Evolutionary conservation across 1,140 invertebrate genomes (phyloP), one percentile per base, ranked within the genome.

Genomic region (Batillaria attramentaria): DNA sequence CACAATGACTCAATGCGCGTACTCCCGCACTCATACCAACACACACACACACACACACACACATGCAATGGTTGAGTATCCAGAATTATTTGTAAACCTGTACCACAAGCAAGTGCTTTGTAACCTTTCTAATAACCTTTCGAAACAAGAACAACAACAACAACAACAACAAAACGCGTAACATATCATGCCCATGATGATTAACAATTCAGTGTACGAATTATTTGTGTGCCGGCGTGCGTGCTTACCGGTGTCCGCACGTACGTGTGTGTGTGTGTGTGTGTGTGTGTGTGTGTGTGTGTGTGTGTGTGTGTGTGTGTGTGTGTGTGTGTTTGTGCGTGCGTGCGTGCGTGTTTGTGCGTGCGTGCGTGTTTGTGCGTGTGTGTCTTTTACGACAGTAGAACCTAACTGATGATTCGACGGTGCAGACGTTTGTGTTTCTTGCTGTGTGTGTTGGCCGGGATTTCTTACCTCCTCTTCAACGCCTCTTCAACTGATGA

Each of bases 251-350:
- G 28, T 65, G 28, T 70, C 8, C 41, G 5, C 10, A 42, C 41
- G n/a, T 70, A n/a, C n/a, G 37, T 70, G n/a, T 24, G n/a, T 41
- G 41, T 42, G 68, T 70, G 68, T 42, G 68, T 70, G 68, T 42
- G 68, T 70, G 68, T 42, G 68, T 70, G 37, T 42, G 68, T 70
- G 68, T 70, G 68, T 70, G 68, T 28, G 68, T 70, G 35, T 43
- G 37, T 41, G 35, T 42, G 68, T 42, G 68, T 70, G 68, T 43
- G n/a, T 70, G 35, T 41, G 68, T 70, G 37, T 70, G 28, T 70
- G 68, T 31, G 13, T 70, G 35, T 70, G 68, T 70, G 68, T 13
- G 35, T 24, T 10, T 24, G 37, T 20, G 33, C 24, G 66, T 68
- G 66, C 37, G 66, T 68, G 66, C 8, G 37, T 68, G 66, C 20